Evolutionary conservation across 1,140 invertebrate species (phyloP).

Genomic region (Sycophila sp.): DNA sequence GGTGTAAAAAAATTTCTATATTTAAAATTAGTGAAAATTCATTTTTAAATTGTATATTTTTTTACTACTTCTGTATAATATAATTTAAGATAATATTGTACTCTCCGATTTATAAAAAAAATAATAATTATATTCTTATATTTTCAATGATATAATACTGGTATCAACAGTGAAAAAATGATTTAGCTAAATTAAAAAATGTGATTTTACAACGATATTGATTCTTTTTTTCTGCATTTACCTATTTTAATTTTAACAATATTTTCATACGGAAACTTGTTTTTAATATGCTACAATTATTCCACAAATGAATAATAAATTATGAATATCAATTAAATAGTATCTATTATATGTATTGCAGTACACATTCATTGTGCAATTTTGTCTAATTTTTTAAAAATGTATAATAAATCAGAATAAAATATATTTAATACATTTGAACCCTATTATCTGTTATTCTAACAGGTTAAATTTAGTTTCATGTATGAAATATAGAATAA

Average conservation of each 20-base stretch:
- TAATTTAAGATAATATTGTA: slow-evolving; percentile 18
- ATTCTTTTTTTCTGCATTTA: too few species aligned
- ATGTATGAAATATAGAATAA: background rate
- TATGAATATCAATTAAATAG: too few species aligned
- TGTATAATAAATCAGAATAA: slow-evolving; percentile 10
- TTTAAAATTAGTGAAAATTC: background rate
- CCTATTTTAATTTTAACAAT: too few species aligned
- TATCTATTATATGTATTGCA: too few species aligned
- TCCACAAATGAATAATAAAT: too few species aligned
- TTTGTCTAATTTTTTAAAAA: slow-evolving; percentile 5
- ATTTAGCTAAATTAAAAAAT: too few species aligned
- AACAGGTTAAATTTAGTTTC: background rate
- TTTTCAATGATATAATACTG: too few species aligned
- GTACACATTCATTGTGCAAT: too few species aligned
- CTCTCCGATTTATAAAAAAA: slow-evolving; percentile 4
- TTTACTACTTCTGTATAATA: background rate
- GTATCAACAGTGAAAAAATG: too few species aligned
- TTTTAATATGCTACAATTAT: too few species aligned
- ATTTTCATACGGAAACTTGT: too few species aligned
- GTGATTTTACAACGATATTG: too few species aligned
- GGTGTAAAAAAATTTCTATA: slow-evolving; percentile 10
- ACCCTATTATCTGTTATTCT: background rate
- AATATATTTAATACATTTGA: slow-evolving; percentile 26
- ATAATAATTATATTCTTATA: background rate
- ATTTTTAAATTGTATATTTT: slow-evolving; percentile 13